Evolutionary conservation across 1,140 invertebrate species (phyloP).

Genomic region (Plodia interpunctella): DNA sequence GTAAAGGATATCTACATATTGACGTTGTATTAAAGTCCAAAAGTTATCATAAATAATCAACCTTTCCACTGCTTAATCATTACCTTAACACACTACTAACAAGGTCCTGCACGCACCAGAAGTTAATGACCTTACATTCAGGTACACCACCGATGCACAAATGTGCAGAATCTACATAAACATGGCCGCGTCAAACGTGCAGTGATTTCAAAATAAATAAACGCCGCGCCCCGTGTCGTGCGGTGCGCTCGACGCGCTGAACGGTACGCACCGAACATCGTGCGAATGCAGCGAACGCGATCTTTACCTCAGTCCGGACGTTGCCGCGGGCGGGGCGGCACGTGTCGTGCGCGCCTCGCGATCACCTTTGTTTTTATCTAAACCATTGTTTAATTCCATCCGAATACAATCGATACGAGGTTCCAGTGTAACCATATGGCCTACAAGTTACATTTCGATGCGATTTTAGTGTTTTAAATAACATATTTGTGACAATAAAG

Average conservation of each 20-base stretch:
- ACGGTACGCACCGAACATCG: constrained; percentile 44
- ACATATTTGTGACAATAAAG: constrained; percentile 44
- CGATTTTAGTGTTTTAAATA: constrained; percentile 30
- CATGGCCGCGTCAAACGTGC: constrained; percentile 9
- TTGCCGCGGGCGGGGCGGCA: constrained; percentile 72
- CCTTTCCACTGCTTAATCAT: no score
- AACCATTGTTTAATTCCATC: constrained; percentile 68
- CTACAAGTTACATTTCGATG: constrained; percentile 37
- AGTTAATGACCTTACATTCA: background rate
- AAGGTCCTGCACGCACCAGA: background rate
- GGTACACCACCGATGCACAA: constrained; percentile 3
- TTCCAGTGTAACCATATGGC: constrained; percentile 46
- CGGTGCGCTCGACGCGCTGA: constrained; percentile 26
- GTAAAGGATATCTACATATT: no score
- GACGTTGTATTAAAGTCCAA: no score
- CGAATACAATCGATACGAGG: constrained; percentile 63
- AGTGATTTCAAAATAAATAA: constrained; percentile 43
- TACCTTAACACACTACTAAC: background rate
- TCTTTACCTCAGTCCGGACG: constrained; percentile 62
- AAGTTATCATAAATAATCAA: no score
- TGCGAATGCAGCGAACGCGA: constrained; percentile 57
- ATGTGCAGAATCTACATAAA: constrained; percentile 3
- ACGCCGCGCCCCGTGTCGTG: constrained; percentile 31
- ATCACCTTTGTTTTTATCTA: constrained; percentile 62
- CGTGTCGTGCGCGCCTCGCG: constrained; percentile 67